These are phyloP conservation scores for Chrysoperla carnea DNA, from an alignment of 1,140 invertebrate species.

Conservation along the genomic window DNA sequence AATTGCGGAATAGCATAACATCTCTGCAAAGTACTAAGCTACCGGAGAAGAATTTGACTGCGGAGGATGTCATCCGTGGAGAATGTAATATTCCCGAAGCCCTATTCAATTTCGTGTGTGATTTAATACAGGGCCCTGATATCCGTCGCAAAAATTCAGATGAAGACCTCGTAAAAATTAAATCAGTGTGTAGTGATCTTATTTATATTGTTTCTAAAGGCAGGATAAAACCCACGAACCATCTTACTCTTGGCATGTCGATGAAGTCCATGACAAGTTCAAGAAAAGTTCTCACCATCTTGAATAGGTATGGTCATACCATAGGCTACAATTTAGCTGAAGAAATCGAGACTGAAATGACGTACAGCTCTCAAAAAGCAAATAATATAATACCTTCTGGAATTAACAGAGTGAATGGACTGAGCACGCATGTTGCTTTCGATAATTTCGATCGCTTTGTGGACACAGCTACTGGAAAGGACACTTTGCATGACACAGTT, in stretches of 20 bases:
- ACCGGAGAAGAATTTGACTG: slow-evolving; percentile 9
- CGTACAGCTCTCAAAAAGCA: slow-evolving; percentile 6
- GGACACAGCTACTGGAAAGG: slow-evolving; percentile 21
- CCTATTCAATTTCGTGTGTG: slow-evolving; percentile 14
- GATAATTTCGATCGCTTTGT: slow-evolving; percentile 29
- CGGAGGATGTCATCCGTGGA: slow-evolving; percentile 17
- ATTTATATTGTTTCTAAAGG: slow-evolving; percentile 15
- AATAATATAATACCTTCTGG: slow-evolving; percentile 10
- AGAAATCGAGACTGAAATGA: slow-evolving; percentile 18
- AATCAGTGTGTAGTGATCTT: slow-evolving; percentile 16
- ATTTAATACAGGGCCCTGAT: slow-evolving; percentile 14
- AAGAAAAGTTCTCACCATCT: slow-evolving; percentile 14
- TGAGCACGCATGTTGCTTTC: slow-evolving; percentile 19
- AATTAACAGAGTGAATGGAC: slow-evolving; percentile 7
- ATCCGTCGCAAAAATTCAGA: slow-evolving; percentile 1
- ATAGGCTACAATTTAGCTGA: slow-evolving; percentile 16
- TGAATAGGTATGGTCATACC: slow-evolving; percentile 18
- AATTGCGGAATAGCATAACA: slow-evolving; percentile 14
- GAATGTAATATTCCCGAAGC: slow-evolving; percentile 16
- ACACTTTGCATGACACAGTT: slow-evolving; percentile 26
- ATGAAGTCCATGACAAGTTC: slow-evolving; percentile 17
- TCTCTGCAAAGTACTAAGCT: slow-evolving; percentile 8
- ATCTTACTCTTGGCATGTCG: slow-evolving; percentile 14
- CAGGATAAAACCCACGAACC: slow-evolving; percentile 13
- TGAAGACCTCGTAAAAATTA: slow-evolving; percentile 7